Conservation (phyloP, 2,797 vertebrate species). For the Liasis olivaceus region DNA sequence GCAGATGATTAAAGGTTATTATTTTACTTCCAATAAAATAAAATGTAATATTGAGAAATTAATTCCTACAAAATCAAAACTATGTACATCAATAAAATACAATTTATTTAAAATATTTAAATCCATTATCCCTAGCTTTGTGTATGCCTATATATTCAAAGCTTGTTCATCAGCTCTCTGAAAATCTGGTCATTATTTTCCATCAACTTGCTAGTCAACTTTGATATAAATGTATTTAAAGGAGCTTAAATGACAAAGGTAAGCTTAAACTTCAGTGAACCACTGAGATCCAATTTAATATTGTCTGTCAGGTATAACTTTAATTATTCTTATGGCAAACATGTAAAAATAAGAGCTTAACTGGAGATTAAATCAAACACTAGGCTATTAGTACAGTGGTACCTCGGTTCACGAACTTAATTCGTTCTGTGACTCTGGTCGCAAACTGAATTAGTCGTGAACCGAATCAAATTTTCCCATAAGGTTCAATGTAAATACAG, state of each 20-base stretch:
- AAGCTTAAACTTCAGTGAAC: neutral
- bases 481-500: too few species aligned
- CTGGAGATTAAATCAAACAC: neutral
- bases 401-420: too few species aligned
- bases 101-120: neutral
- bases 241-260: neutral
- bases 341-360: neutral
- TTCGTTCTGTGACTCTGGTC: too few species aligned
- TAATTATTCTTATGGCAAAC: neutral
- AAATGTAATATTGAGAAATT: neutral
- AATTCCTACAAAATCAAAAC: neutral
- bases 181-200: neutral
- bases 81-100: neutral
- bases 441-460: too few species aligned
- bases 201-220: neutral
- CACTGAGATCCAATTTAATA: neutral
- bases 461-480: too few species aligned
- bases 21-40: neutral
- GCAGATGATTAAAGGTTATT: neutral
- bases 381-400: rapidly evolving
- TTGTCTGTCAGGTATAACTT: neutral
- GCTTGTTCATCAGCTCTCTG: neutral
- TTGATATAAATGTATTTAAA: neutral
- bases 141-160: neutral
- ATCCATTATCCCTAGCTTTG: neutral